Evolutionary conservation across 2,113 vertebrate genomes (phyloP).

Genomic region (Haemorhous mexicanus): DNA sequence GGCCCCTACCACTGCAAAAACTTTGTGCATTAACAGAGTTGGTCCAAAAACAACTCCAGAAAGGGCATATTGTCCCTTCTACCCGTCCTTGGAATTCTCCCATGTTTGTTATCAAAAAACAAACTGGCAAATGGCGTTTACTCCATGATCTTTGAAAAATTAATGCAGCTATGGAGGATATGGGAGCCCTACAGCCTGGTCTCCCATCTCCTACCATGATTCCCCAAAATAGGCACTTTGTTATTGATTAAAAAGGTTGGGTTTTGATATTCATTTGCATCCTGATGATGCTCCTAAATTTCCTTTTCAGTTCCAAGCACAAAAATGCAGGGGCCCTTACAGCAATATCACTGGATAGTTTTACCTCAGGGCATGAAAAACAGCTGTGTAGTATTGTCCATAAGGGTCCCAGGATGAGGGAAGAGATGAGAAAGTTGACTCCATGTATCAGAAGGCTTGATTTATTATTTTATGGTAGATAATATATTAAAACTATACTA

Average conservation of each 20-base stretch:
- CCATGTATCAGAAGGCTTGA: too few relatives aligned
- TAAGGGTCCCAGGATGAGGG: too few relatives aligned
- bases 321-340: too few relatives aligned
- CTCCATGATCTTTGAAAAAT: background rate
- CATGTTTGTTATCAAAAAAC: background rate
- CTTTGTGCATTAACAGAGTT: rapidly evolving
- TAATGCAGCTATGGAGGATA: background rate
- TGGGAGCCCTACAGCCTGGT: background rate
- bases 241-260: background rate
- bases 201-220: background rate
- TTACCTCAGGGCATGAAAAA: too few relatives aligned
- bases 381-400: too few relatives aligned
- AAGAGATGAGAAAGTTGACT: too few relatives aligned
- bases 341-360: too few relatives aligned
- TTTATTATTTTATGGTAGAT: too few relatives aligned
- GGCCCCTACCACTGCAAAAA: background rate
- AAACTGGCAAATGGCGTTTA: background rate
- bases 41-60: background rate
- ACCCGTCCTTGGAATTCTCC: background rate
- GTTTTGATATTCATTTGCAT: background rate
- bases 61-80: background rate
- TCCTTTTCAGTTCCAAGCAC: too few relatives aligned
- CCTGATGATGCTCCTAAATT: too few relatives aligned
- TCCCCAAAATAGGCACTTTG: background rate
- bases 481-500: too few relatives aligned